Evolutionary conservation across 1,140 invertebrate species (phyloP).

Genomic region (Diuraphis noxia): DNA sequence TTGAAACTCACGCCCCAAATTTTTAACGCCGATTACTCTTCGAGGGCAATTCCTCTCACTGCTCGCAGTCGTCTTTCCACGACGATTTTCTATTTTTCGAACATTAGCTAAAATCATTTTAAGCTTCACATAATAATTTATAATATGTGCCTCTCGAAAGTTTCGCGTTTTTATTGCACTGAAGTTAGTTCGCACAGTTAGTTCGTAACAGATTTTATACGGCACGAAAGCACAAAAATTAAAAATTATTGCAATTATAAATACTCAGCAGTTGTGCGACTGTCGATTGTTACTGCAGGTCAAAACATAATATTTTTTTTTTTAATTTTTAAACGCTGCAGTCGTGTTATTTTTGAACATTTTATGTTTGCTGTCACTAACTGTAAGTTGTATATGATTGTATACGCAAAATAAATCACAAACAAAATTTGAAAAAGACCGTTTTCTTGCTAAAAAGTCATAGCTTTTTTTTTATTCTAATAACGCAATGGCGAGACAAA

Average conservation of each 20-base stretch:
- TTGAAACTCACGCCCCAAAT: background rate
- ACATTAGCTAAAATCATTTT: background rate
- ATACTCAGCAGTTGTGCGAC: background rate
- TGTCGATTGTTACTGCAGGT: background rate
- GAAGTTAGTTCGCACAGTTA: background rate
- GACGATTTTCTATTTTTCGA: background rate
- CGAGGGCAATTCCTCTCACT: no score
- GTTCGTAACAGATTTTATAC: background rate
- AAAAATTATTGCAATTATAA: background rate
- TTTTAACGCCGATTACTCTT: background rate
- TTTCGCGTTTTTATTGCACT: background rate
- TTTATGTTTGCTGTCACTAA: background rate
- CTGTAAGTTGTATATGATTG: background rate
- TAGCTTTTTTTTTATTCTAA: background rate
- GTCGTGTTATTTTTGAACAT: background rate
- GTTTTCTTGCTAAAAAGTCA: background rate
- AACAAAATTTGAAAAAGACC: background rate
- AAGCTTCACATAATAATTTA: background rate
- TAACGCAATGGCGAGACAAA: background rate
- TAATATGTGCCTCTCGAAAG: background rate
- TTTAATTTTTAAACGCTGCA: background rate
- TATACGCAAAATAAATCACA: background rate
- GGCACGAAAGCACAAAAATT: background rate
- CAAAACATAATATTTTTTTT: background rate
- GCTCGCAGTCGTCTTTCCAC: background rate